Evolutionary conservation across 2,888 invertebrate species (phyloP).

Genomic region (Drosophila birchii): DNA sequence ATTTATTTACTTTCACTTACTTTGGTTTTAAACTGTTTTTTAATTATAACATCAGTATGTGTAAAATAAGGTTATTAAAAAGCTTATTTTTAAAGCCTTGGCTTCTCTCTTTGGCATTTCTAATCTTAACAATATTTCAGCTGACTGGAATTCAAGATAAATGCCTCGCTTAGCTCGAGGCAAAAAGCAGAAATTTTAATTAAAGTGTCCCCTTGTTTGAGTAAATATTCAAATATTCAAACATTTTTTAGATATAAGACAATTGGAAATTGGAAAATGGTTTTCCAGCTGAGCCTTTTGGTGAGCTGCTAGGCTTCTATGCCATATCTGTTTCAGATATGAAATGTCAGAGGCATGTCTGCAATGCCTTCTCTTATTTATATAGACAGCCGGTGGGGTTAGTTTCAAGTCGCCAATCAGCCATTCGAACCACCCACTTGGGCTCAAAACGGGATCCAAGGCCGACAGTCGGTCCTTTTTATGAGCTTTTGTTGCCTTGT

Average conservation of each 20-base stretch:
- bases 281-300: conserved; percentile 31
- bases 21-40: background rate
- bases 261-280: conserved; percentile 12
- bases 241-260: background rate
- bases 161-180: conserved; percentile 1
- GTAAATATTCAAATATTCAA: background rate
- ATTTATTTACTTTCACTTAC: too few relatives aligned
- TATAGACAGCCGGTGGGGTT: conserved; percentile 66
- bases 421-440: conserved; percentile 15
- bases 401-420: conserved; percentile 60
- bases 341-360: conserved; percentile 78
- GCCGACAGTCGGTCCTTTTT: conserved; percentile 67
- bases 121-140: background rate
- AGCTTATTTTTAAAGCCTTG: background rate
- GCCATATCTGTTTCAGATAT: conserved; percentile 43
- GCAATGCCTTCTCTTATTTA: conserved; percentile 63
- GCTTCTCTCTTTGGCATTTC: background rate
- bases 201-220: conserved; percentile 20
- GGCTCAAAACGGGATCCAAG: conserved; percentile 13
- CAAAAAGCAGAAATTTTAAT: conserved; percentile 9
- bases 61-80: too few relatives aligned
- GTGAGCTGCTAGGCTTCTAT: conserved; percentile 12
- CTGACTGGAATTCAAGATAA: background rate
- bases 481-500: conserved; percentile 78
- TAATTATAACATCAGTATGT: too few relatives aligned